phyloP scores from a whole-genome alignment of 2,797 vertebrate species.

The Manis crassicaudata region DNA sequence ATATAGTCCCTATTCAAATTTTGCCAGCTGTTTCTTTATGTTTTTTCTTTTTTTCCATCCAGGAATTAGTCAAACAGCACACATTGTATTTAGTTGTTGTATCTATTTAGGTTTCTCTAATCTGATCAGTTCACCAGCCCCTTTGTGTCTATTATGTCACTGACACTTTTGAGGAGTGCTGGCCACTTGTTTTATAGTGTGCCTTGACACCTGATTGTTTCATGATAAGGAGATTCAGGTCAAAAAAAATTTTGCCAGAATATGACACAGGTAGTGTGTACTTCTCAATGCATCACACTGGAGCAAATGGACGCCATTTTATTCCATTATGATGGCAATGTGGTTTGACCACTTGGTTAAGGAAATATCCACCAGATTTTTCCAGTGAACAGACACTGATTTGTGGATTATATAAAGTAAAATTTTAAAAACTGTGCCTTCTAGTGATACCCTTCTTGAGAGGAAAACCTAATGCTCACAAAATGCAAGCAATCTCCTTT shows the following conservation, averaged over 20 bases:
- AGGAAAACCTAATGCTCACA: background rate
- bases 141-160: background rate
- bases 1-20: background rate
- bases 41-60: background rate
- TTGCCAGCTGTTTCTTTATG: background rate
- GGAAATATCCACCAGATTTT: background rate
- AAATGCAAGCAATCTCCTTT: background rate
- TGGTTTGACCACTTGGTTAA: background rate
- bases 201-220: background rate
- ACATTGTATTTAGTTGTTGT: background rate
- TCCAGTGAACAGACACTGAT: background rate
- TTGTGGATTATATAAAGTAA: background rate
- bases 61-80: background rate
- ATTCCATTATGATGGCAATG: background rate
- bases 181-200: background rate
- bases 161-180: background rate
- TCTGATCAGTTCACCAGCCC: background rate
- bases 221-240: background rate
- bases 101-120: background rate
- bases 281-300: background rate
- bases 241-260: background rate
- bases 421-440: background rate
- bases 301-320: background rate
- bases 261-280: background rate
- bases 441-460: background rate